These are phyloP conservation scores for Amblyteles armatorius DNA, from an alignment of 2,888 invertebrate genomes.

Conservation along the genomic window DNA sequence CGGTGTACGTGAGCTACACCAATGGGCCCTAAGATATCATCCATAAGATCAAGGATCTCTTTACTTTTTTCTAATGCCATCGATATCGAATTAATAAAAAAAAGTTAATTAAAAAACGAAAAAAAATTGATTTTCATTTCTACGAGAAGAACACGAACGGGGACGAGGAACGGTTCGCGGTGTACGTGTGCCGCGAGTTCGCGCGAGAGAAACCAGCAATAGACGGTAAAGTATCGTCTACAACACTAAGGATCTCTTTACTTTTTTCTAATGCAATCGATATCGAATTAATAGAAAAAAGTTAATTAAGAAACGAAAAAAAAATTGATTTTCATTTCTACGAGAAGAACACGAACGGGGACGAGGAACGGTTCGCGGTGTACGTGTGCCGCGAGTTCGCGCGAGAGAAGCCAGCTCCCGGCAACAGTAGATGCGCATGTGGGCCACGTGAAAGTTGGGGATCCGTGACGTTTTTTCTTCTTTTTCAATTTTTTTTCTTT, in stretches of 20 bases:
- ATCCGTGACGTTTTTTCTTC: slow-evolving; percentile 63
- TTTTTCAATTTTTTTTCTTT: slow-evolving; percentile 8
- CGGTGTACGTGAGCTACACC: slow-evolving; percentile 46
- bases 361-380: slow-evolving; percentile 65
- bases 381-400: slow-evolving; percentile 57
- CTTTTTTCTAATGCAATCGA: too few species aligned
- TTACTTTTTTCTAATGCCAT: too few species aligned
- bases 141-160: slow-evolving; percentile 55
- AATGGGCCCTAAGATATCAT: not conserved
- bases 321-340: slow-evolving; percentile 56
- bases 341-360: slow-evolving; percentile 61
- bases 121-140: slow-evolving; percentile 56
- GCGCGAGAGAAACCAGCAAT: too few species aligned
- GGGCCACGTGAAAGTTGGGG: slow-evolving; percentile 83
- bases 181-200: slow-evolving; percentile 34
- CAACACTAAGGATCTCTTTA: too few species aligned
- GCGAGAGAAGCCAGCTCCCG: slow-evolving; percentile 36
- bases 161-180: slow-evolving; percentile 65
- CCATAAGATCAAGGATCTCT: too few species aligned
- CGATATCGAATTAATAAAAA: not conserved
- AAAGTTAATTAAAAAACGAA: not conserved
- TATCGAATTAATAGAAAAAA: not conserved
- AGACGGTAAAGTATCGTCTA: not conserved
- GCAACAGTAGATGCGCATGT: slow-evolving; percentile 75
- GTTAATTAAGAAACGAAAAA: not conserved